A percentile compares a stretch with the other conserved stretches of the same genome.
Conservation (phyloP, 2,113 vertebrate genomes). For the Lepidothrix coronata region DNA sequence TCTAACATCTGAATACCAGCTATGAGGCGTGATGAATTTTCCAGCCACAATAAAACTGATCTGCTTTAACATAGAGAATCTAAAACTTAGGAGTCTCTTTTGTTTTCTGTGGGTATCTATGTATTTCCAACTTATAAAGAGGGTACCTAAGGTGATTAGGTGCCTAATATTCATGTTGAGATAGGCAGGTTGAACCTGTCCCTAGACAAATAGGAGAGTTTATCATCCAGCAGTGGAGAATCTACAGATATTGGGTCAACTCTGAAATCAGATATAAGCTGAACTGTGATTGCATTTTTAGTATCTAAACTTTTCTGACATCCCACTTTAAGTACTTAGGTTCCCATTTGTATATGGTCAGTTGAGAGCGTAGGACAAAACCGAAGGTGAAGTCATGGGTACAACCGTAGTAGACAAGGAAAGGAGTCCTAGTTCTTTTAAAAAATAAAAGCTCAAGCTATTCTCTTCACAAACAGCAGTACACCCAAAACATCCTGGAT, state of each 20-base stretch:
- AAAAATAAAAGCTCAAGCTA: not conserved
- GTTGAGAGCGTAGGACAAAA: not conserved
- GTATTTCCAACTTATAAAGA: not conserved
- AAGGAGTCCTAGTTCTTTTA: not conserved
- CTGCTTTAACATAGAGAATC: not conserved
- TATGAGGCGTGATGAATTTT: not conserved
- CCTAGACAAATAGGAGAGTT: not conserved
- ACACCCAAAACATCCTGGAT: not conserved
- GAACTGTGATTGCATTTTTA: not conserved
- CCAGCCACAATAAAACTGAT: not conserved
- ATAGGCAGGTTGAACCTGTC: not conserved
- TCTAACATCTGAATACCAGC: not conserved
- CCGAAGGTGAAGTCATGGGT: not conserved
- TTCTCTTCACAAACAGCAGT: not conserved
- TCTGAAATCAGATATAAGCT: not conserved
- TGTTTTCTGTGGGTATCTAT: not conserved
- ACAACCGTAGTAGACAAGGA: not conserved
- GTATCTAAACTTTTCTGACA: not conserved
- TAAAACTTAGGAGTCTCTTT: not conserved
- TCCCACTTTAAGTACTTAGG: not conserved
- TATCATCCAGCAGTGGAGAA: not conserved
- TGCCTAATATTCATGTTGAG: not conserved
- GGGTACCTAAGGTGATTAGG: not conserved
- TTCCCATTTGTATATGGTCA: not conserved
- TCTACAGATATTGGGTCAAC: not conserved